Evolutionary conservation across 2,888 invertebrate genomes (phyloP).

Genomic region (Ramazzottius varieornatus): DNA sequence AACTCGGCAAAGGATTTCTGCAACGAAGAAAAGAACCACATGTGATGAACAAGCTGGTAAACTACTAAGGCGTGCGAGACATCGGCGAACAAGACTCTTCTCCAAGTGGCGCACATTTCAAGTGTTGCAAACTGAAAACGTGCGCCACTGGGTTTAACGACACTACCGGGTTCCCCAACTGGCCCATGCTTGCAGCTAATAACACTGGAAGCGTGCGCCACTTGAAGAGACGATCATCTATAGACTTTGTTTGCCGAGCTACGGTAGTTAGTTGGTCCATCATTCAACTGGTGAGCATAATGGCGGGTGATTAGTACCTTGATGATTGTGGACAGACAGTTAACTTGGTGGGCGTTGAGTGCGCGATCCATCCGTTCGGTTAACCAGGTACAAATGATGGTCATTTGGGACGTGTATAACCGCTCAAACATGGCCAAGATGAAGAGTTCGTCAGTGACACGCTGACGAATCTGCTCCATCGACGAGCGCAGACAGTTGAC

Average conservation of each 20-base stretch:
- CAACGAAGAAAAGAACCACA: constrained; percentile 17
- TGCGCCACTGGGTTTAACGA: too few relatives aligned
- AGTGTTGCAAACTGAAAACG: too few relatives aligned
- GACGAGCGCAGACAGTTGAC: constrained; percentile 90
- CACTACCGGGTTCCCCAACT: too few relatives aligned
- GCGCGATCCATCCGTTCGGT: constrained; percentile 70
- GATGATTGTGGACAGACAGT: constrained; percentile 77
- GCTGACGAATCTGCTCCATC: constrained; percentile 89
- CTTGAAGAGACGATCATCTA: too few relatives aligned
- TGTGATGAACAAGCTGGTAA: constrained; percentile 3
- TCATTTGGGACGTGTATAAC: constrained; percentile 85
- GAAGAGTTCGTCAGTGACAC: constrained; percentile 64
- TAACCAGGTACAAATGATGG: constrained; percentile 74
- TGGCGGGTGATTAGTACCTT: constrained; percentile 34
- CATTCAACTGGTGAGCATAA: too few relatives aligned
- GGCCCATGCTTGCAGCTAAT: too few relatives aligned
- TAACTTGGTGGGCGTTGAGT: constrained; percentile 83
- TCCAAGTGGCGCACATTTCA: too few relatives aligned
- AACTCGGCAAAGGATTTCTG: constrained; percentile 98
- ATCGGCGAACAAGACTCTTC: too few relatives aligned
- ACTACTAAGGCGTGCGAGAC: background rate
- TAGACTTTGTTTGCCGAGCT: too few relatives aligned
- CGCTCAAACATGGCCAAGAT: constrained; percentile 54
- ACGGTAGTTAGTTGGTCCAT: too few relatives aligned
- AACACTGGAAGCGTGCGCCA: too few relatives aligned